Conservation (phyloP, 2,888 invertebrate genomes). For the Lochmaea crataegi region DNA sequence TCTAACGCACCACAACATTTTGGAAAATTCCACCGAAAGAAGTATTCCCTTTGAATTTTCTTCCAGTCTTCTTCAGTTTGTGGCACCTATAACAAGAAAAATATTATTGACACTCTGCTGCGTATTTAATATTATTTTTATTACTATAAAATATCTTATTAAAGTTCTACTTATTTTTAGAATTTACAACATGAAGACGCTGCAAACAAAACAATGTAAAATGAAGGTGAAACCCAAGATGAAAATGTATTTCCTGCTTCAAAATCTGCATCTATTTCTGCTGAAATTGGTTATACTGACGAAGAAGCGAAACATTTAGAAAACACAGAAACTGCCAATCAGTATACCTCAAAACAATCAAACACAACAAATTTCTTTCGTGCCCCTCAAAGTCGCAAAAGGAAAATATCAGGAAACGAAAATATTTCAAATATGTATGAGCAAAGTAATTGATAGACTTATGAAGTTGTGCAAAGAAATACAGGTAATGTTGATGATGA, state of each 20-base stretch:
- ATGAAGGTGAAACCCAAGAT: neutral
- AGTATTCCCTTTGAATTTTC: neutral
- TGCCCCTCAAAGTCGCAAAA: slow-evolving; percentile 38
- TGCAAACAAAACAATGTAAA: neutral
- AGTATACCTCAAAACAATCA: slow-evolving; percentile 38
- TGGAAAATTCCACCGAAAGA: neutral
- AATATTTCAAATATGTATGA: slow-evolving; percentile 44
- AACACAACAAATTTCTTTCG: slow-evolving; percentile 35
- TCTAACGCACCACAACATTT: too few relatives aligned
- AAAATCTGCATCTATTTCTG: neutral
- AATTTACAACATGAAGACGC: neutral
- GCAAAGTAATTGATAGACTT: slow-evolving; percentile 41
- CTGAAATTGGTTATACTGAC: neutral
- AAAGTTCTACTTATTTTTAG: neutral
- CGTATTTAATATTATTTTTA: too few relatives aligned
- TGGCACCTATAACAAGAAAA: neutral
- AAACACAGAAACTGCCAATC: slow-evolving; percentile 37
- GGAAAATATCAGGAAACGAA: slow-evolving; percentile 37
- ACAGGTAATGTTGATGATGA: slow-evolving; percentile 32
- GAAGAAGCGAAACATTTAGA: neutral
- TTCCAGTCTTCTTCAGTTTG: neutral
- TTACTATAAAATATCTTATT: neutral
- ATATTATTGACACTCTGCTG: neutral
- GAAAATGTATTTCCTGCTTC: neutral
- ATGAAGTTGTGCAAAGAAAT: slow-evolving; percentile 39